Percentiles rank a stretch among this genome's conserved stretches.
Evolutionary conservation across 2,113 vertebrate species (phyloP).

Genomic region (Myrmecophaga tridactyla): DNA sequence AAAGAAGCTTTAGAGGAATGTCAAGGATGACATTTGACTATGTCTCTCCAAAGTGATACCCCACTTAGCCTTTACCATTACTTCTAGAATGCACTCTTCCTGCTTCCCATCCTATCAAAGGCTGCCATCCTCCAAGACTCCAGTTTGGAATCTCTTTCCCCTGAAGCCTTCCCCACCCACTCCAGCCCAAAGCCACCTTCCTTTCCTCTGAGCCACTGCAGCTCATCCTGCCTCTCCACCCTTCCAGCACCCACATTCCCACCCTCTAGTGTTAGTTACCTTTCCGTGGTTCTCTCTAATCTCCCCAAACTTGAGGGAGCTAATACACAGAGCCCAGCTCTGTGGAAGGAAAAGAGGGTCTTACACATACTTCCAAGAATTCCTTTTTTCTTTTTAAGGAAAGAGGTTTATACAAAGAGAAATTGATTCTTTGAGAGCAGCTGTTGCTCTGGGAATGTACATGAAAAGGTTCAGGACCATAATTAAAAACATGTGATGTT

Average conservation of each 20-base stretch:
- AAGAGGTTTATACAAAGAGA: conserved; percentile 69
- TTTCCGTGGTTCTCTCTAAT: not conserved
- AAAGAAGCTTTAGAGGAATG: conserved; percentile 4
- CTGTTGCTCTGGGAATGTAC: conserved; percentile 53
- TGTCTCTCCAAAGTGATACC: not conserved
- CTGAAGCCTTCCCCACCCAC: not conserved
- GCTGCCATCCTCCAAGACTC: not conserved
- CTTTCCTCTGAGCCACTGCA: not conserved
- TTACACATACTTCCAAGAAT: conserved; percentile 58
- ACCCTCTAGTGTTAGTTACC: not conserved
- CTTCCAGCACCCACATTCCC: not conserved
- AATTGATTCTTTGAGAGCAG: conserved; percentile 68
- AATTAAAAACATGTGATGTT: conserved; percentile 77
- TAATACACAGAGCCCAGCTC: conserved; percentile 9
- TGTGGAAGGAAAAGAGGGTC: conserved; percentile 40
- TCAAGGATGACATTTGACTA: conserved; percentile 5
- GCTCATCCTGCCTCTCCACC: no score
- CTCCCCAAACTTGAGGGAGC: not conserved
- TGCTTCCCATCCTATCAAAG: not conserved
- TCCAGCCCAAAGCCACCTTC: not conserved
- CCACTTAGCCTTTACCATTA: not conserved
- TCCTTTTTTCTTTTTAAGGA: conserved; percentile 44
- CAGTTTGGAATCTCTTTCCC: not conserved
- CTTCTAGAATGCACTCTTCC: not conserved
- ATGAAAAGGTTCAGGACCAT: conserved; percentile 45